Percentiles rank a stretch among this genome's conserved stretches.
phyloP scores from a whole-genome alignment of 2,797 vertebrate genomes.

The Otus scops region DNA sequence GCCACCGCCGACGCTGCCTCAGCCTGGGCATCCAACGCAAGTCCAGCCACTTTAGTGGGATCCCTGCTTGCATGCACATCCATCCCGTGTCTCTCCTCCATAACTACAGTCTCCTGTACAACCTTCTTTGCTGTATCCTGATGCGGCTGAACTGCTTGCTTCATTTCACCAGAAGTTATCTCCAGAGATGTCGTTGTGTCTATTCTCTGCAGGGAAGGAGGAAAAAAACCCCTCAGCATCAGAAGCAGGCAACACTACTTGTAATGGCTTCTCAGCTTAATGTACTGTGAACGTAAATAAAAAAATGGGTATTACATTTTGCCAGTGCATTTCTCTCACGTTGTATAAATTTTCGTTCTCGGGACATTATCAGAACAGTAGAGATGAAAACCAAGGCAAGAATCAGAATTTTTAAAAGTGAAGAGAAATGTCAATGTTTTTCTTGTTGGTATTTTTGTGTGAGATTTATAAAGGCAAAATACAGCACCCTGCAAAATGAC shows the following conservation, averaged over 20 bases:
- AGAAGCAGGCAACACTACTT: background rate
- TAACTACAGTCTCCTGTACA: constrained; percentile 74
- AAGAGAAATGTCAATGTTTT: background rate
- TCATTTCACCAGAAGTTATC: constrained; percentile 24
- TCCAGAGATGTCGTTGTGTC: constrained; percentile 77
- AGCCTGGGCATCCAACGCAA: constrained; percentile 28
- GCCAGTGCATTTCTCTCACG: background rate
- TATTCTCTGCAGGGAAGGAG: constrained; percentile 77
- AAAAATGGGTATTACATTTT: background rate
- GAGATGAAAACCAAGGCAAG: background rate
- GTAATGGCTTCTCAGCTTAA: background rate
- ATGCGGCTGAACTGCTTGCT: constrained; percentile 26
- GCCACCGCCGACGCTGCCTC: constrained; percentile 45
- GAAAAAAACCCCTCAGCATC: background rate
- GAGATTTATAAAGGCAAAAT: constrained; percentile 45
- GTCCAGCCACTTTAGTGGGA: constrained; percentile 63
- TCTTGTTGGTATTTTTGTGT: background rate
- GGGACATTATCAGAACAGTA: background rate
- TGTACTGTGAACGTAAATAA: background rate
- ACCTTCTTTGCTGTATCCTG: constrained; percentile 68
- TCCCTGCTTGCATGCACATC: constrained; percentile 72
- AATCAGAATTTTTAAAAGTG: background rate
- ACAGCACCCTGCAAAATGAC: background rate
- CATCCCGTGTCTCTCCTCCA: constrained; percentile 79
- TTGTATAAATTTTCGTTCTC: background rate